Conservation (phyloP, 2,113 vertebrate genomes). For the Leiothrix lutea region DNA sequence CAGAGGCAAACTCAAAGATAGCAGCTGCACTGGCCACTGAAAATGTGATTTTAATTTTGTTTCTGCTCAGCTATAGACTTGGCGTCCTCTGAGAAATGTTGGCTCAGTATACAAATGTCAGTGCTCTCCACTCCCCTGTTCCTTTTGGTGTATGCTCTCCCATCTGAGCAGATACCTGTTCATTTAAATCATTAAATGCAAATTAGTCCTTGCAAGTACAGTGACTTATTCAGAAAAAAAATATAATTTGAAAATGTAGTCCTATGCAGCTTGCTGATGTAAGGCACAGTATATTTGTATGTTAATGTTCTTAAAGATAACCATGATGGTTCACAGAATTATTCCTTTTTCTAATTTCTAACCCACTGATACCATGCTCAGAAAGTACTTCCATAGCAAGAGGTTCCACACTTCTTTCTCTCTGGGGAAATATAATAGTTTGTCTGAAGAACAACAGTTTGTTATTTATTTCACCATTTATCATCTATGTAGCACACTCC, state of each 20-base stretch:
- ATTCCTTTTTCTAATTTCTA: background rate
- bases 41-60: slow-evolving; percentile 20
- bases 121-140: background rate
- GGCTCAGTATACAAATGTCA: background rate
- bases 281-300: background rate
- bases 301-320: background rate
- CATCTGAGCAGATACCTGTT: background rate
- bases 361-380: background rate
- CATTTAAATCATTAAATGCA: background rate
- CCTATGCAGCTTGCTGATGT: background rate
- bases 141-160: background rate
- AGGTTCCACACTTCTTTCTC: background rate
- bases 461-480: background rate
- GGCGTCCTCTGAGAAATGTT: background rate
- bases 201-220: background rate
- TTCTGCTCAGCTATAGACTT: background rate
- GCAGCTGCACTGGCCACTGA: background rate
- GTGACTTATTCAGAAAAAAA: background rate
- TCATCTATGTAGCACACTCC: background rate
- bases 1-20: background rate
- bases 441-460: background rate
- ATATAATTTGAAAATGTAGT: background rate
- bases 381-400: background rate
- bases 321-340: background rate
- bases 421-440: background rate